Base-by-base conservation (phyloP, 2,888 invertebrate genomes). In the Cantharis nigra region DNA sequence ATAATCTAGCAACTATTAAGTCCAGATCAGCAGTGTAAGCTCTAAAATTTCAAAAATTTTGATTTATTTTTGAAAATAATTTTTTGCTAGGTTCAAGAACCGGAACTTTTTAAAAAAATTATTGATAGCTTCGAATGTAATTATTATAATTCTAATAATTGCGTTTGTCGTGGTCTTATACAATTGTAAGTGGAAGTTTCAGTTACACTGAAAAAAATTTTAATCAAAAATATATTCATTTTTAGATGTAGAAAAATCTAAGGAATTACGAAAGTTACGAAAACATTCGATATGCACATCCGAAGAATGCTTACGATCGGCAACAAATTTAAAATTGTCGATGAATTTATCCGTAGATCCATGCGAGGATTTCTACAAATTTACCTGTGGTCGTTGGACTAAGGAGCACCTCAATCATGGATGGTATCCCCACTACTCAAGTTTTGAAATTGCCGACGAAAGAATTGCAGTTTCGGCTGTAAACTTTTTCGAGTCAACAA, bases 351-450 rank as follows among this genome's bases (percentile, higher is more conserved):
- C 90, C 28, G 92, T 91, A 71, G 91, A 96, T 87, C 96, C 96
- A 70, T 96, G 96, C 84, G 92, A 94, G 65, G 92, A 96, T 88
- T 96, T 96, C 89, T 95, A 96, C 87, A 89, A 93, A 90, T 96
- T 92, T 83, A 87, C 92, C 0, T 96, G 96, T 83, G 96, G 96
- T 3, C 92, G 92, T 81, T 96, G 95, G 95, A 90, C 91, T 0
- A 88, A 91, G 9, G 92, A 94, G 70, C 95, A 96, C 86, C 94
- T 94, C 0, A 91, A 91, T 69, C 94, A 95, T 0, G 94, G 94
- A 77, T 91, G 92, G 67, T 91, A 91, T 80, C 89, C 90, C 2
- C 92, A 93, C 0, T 93, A 93, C 87, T 95, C 95, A 83, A 95
- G 94, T 92, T 96, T 95, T 86, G 90, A 91, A 33, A 92, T 93